Percentiles rank a stretch among this genome's conserved stretches.
phyloP scores from a whole-genome alignment of 2,797 vertebrate species.

The Hephaestus fuliginosus region DNA sequence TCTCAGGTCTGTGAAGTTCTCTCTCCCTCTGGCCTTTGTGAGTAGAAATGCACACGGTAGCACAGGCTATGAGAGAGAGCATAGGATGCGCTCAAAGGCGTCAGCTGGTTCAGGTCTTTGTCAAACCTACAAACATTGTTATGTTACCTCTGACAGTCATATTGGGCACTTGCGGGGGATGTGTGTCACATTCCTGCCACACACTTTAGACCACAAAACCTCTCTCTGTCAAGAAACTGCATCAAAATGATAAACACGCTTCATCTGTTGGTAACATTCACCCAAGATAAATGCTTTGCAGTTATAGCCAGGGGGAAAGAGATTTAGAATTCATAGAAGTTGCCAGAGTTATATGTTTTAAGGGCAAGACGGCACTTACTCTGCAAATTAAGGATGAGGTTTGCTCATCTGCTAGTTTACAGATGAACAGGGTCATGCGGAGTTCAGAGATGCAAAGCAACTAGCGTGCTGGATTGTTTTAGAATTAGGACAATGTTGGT shows the following conservation, averaged over 20 bases:
- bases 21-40: slow-evolving; percentile 32
- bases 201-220: slow-evolving; percentile 50
- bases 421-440: slow-evolving; percentile 17
- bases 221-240: slow-evolving; percentile 52
- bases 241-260: slow-evolving; percentile 69
- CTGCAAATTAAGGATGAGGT: slow-evolving; percentile 45
- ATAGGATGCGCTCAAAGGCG: slow-evolving; percentile 41
- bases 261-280: slow-evolving; percentile 59
- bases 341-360: slow-evolving; percentile 47
- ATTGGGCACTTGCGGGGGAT: slow-evolving; percentile 35
- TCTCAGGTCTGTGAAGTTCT: slow-evolving; percentile 33
- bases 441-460: slow-evolving; percentile 39
- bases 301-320: slow-evolving; percentile 29
- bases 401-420: slow-evolving; percentile 38
- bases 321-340: slow-evolving; percentile 45
- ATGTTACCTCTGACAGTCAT: slow-evolving; percentile 50
- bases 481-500: slow-evolving; percentile 1
- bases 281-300: slow-evolving; percentile 49
- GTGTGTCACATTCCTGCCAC: slow-evolving; percentile 43
- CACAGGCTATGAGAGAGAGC: slow-evolving; percentile 24
- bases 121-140: slow-evolving; percentile 51
- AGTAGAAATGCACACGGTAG: slow-evolving; percentile 7
- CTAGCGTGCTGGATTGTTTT: slow-evolving; percentile 2
- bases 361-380: slow-evolving; percentile 38
- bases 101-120: slow-evolving; percentile 46